Percentiles rank a stretch among this genome's conserved stretches.
phyloP scores from a whole-genome alignment of 2,113 vertebrate genomes.

The Rhineura floridana region DNA sequence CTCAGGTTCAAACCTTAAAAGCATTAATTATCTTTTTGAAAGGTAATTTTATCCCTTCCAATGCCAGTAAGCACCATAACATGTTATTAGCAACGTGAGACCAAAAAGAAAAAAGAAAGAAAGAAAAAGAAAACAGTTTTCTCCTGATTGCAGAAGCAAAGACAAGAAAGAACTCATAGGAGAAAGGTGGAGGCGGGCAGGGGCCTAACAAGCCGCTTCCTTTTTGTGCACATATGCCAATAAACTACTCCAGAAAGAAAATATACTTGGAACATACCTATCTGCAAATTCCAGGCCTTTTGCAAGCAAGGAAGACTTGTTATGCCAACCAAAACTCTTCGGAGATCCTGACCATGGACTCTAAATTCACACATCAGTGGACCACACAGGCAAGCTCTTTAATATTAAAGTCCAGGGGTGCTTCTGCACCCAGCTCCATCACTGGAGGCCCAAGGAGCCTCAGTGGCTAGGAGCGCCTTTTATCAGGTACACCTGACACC shows the following conservation, averaged over 20 bases:
- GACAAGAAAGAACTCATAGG: background rate
- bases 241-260: background rate
- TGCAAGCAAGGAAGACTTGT: too few species aligned
- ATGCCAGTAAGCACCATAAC: background rate
- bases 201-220: background rate
- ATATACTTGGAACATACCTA: background rate
- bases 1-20: background rate
- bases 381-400: background rate
- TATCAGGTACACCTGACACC: too few species aligned
- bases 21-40: background rate
- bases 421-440: too few species aligned
- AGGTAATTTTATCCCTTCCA: background rate
- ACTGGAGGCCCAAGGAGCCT: too few species aligned
- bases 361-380: too few species aligned
- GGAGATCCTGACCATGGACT: too few species aligned
- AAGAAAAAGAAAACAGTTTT: background rate
- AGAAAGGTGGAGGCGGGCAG: too few species aligned
- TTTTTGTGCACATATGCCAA: background rate
- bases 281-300: background rate
- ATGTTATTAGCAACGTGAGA: background rate
- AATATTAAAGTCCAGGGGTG: too few species aligned
- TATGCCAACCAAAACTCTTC: too few species aligned
- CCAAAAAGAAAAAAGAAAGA: background rate
- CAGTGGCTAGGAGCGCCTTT: too few species aligned
- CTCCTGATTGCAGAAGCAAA: background rate